Percentiles rank a stretch among this genome's conserved stretches.
These are phyloP conservation scores for Ceryle rudis DNA, from an alignment of 2,797 vertebrate genomes.

Conservation along the genomic window DNA sequence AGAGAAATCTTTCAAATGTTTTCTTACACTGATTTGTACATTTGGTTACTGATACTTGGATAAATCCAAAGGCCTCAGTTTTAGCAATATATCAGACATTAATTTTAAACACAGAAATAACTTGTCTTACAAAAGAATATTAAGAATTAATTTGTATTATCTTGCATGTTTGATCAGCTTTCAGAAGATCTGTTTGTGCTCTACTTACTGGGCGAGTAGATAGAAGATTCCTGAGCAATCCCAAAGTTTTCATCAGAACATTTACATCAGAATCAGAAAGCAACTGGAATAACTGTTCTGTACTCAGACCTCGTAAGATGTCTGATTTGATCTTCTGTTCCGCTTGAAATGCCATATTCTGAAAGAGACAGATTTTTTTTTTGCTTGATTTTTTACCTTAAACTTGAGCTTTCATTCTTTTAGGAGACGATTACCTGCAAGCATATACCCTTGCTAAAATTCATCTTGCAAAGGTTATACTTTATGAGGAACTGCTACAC, in stretches of 20 bases:
- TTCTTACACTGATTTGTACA: not conserved
- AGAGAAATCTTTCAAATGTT: not conserved
- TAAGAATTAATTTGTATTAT: not conserved
- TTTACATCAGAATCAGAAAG: slow-evolving; percentile 96
- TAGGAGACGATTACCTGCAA: not conserved
- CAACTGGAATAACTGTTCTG: slow-evolving; percentile 94
- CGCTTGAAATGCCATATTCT: slow-evolving; percentile 99
- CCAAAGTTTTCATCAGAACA: slow-evolving; percentile 98
- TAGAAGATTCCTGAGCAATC: slow-evolving; percentile 94
- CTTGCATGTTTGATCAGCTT: not conserved
- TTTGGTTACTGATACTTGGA: not conserved
- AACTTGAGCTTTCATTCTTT: not conserved
- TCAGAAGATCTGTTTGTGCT: not conserved
- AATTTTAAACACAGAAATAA: not conserved
- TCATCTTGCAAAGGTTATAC: not conserved
- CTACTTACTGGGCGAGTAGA: slow-evolving; percentile 94
- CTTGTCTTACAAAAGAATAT: not conserved
- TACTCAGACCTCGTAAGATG: slow-evolving; percentile 93
- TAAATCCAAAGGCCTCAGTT: not conserved
- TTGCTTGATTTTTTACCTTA: not conserved
- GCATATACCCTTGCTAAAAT: not conserved
- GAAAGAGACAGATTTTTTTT: slow-evolving; percentile 35
- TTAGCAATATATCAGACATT: not conserved
- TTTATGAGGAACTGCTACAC: not conserved
- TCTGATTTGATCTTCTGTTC: slow-evolving; percentile 99